Percentiles rank a stretch among this genome's conserved stretches.
These are phyloP conservation scores for Amphiprion percula DNA, from an alignment of 2,113 vertebrate species.

Conservation along the genomic window DNA sequence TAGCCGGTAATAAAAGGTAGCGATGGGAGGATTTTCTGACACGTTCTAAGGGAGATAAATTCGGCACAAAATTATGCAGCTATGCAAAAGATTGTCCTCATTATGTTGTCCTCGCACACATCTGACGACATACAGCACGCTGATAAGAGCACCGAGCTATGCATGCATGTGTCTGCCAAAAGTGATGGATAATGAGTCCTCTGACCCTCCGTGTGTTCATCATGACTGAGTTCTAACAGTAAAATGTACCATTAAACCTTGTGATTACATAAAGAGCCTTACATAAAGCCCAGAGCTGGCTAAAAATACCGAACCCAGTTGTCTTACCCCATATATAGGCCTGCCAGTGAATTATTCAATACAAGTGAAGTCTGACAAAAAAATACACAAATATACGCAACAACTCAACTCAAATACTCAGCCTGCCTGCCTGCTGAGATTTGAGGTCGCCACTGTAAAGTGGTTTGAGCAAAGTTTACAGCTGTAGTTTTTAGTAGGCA, in stretches of 20 bases:
- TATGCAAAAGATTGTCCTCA: conserved; percentile 29
- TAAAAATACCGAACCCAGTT: conserved; percentile 75
- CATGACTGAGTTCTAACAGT: conserved; percentile 33
- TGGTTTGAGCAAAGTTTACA: conserved; percentile 69
- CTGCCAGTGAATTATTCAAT: conserved; percentile 75
- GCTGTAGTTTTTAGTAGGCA: conserved; percentile 62
- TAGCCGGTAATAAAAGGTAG: conserved; percentile 34
- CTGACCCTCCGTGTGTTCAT: conserved; percentile 32
- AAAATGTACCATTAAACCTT: conserved; percentile 65
- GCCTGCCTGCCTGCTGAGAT: conserved; percentile 56
- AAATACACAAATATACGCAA: conserved; percentile 68
- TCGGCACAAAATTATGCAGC: conserved; percentile 17
- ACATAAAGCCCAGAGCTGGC: conserved; percentile 70
- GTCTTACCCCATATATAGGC: conserved; percentile 63
- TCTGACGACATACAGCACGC: conserved; percentile 3
- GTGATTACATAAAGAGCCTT: conserved; percentile 79
- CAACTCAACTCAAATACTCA: conserved; percentile 56
- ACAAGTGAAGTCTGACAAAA: conserved; percentile 51
- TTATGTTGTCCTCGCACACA: conserved; percentile 1
- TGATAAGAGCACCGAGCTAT: not conserved
- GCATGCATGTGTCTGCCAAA: not conserved
- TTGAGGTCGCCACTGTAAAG: conserved; percentile 64
- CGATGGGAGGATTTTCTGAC: conserved; percentile 11
- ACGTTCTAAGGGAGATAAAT: conserved; percentile 32
- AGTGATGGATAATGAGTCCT: conserved; percentile 33